Evolutionary conservation across 2,797 vertebrate species (phyloP).

Genomic region (Coreius guichenoti): DNA sequence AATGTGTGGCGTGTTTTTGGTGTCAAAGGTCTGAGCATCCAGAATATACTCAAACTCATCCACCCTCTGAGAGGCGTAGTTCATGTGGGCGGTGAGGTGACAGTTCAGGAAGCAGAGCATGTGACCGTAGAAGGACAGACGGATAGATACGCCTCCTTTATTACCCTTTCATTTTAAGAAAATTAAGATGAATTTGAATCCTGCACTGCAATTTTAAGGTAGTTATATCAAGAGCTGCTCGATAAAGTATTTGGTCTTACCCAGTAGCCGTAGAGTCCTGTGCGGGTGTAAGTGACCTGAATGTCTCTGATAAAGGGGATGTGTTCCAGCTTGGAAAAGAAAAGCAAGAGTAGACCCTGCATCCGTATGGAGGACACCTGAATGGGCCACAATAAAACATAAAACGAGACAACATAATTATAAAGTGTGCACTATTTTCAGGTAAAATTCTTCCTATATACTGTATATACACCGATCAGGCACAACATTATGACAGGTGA

Average conservation of each 20-base stretch:
- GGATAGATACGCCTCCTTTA: constrained; percentile 90
- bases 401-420: neutral
- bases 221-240: neutral
- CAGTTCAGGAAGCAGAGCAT: constrained; percentile 94
- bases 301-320: constrained; percentile 89
- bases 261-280: constrained; percentile 94
- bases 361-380: constrained; percentile 91
- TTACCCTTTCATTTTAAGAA: constrained; percentile 83
- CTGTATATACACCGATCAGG: no score
- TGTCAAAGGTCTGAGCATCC: constrained; percentile 84
- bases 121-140: constrained; percentile 90
- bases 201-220: neutral
- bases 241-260: constrained; percentile 73
- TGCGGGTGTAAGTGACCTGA: constrained; percentile 88
- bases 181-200: neutral
- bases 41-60: constrained; percentile 92
- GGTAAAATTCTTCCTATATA: neutral
- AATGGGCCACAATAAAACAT: neutral
- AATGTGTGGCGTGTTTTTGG: constrained; percentile 72
- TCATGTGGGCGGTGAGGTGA: constrained; percentile 91
- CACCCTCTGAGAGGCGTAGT: constrained; percentile 85
- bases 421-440: neutral
- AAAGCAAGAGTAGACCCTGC: constrained; percentile 92
- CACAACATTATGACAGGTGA: no score
- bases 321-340: constrained; percentile 88